These are phyloP conservation scores for Caretta caretta DNA, from an alignment of 2,113 vertebrate genomes.

Conservation along the genomic window DNA sequence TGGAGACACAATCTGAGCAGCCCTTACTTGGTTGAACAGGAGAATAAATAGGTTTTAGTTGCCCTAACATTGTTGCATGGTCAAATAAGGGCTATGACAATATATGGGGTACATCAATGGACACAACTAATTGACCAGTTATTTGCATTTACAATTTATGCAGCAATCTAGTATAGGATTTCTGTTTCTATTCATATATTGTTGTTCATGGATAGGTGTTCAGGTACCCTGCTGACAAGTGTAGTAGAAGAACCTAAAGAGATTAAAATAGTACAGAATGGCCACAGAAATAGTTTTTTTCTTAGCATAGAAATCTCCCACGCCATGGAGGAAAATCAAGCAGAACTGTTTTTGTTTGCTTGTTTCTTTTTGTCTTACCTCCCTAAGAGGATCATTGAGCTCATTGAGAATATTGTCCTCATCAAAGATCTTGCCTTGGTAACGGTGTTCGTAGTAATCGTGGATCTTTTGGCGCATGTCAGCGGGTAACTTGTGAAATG, in stretches of 20 bases:
- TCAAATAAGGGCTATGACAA: neutral
- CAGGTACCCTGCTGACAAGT: neutral
- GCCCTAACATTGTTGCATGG: neutral
- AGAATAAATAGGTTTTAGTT: neutral
- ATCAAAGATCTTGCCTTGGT: slow-evolving; percentile 99
- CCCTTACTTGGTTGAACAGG: neutral
- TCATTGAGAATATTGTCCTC: slow-evolving; percentile 98
- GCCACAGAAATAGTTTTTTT: neutral
- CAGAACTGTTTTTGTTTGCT: neutral
- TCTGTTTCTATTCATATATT: neutral
- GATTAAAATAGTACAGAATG: neutral
- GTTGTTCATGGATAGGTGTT: neutral
- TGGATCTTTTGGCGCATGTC: slow-evolving; percentile 99
- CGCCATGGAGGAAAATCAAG: neutral
- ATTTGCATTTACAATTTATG: neutral
- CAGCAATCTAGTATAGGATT: neutral
- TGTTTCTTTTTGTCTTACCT: slow-evolving; percentile 83
- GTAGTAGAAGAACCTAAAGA: neutral
- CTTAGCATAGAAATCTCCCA: neutral
- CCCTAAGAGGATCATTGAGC: slow-evolving; percentile 97
- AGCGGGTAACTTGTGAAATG: slow-evolving; percentile 98
- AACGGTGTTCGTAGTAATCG: slow-evolving; percentile 98
- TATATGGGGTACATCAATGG: neutral
- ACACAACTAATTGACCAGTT: neutral
- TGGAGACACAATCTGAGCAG: neutral